Conservation (phyloP, 1,140 invertebrate genomes). For the Heliconius melpomene region DNA sequence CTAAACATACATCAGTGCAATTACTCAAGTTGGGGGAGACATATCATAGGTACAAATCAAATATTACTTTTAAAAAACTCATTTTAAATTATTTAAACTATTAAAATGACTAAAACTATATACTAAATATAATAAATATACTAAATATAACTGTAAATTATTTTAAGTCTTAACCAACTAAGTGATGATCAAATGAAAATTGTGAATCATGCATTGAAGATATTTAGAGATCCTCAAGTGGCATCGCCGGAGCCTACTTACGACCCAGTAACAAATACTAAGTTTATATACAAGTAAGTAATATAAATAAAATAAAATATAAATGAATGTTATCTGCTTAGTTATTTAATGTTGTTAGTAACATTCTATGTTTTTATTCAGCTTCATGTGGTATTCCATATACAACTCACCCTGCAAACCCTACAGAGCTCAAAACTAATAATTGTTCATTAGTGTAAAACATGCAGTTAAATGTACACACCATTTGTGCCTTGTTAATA, state of each 20-base stretch:
- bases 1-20: conserved; percentile 70
- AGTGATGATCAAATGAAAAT: conserved; percentile 69
- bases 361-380: no score
- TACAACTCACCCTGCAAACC: no score
- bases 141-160: neutral
- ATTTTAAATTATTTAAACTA: neutral
- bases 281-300: conserved; percentile 72
- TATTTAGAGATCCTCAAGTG: conserved; percentile 64
- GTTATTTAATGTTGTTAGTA: no score
- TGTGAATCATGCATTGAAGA: conserved; percentile 70
- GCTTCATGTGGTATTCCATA: no score
- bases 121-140: no score
- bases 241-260: conserved; percentile 57
- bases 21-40: conserved; percentile 72
- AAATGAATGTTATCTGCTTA: neutral
- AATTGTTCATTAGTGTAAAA: no score
- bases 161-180: conserved; percentile 68
- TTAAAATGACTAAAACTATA: neutral
- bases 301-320: neutral
- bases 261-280: conserved; percentile 71
- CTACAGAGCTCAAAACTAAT: no score
- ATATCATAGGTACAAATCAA: conserved; percentile 62
- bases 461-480: no score
- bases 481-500: no score
- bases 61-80: neutral